Evolutionary conservation across 2,797 vertebrate genomes (phyloP), one percentile per base, ranked within the genome.

Genomic region (Pipistrellus pygmaeus): DNA sequence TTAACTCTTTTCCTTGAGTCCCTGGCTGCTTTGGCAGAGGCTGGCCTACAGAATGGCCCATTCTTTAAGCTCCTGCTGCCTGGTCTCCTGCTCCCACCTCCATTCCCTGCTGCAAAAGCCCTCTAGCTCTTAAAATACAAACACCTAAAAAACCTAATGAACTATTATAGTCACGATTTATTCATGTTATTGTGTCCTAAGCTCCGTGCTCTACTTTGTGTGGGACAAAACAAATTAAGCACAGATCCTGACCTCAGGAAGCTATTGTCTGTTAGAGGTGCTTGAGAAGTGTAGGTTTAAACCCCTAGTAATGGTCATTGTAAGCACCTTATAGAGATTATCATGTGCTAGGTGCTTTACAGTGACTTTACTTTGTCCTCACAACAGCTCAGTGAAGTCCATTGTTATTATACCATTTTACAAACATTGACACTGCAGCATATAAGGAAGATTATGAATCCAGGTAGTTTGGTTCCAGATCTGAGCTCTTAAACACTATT

Each of bases 351-450:
- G 44, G 21, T 9, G 73, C 38, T 88, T 92, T 38, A 38, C 4
- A 17, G 60, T 48, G 8, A 21, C 41, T 69, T 89, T 35, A 32
- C 25, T 87, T 85, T 51, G 8, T 83, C 64, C 60, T 86, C 12
- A 14, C 30, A 90, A 62, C 5, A 92, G 38, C 18, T 35, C 8
- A 1, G 15, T 69, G 38, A 60, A 20, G 32, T 81, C 76, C 35
- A 51, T 94, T 96, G 62, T 60, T 95, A 30, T 81, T 94, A 53
- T 11, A 44, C 72, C 2, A 18, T 27, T 93, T 94, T 82, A 93
- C 27, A 93, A 73, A 81, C 41, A 69, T n/a, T 46, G 35, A 92
- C 71, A 62, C 38, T 82, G 12, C 5, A 85, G 38, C 46, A 51
- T 41, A 55, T n/a, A 64, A 35, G 10, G 76, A 51, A 87, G 32